These are phyloP conservation scores for Cistogaster globosa DNA, from an alignment of 2,888 invertebrate genomes.

Conservation along the genomic window DNA sequence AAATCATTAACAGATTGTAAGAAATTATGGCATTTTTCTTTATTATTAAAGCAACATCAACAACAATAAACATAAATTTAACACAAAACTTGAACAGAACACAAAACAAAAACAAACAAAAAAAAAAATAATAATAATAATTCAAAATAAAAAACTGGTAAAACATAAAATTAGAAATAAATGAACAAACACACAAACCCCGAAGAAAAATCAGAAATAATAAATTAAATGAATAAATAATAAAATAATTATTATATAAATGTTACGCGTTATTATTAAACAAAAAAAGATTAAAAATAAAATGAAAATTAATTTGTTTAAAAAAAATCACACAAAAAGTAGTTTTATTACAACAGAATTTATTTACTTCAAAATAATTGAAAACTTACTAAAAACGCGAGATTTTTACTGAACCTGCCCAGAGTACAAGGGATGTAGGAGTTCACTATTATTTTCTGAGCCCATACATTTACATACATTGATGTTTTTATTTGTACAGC, in stretches of 20 bases:
- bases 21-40: slow-evolving; percentile 80
- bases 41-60: slow-evolving; percentile 49
- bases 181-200: slow-evolving; percentile 34
- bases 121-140: too few relatives aligned
- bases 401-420: too few relatives aligned
- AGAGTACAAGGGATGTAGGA: too few relatives aligned
- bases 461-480: too few relatives aligned
- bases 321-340: slow-evolving; percentile 75
- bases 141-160: slow-evolving; percentile 63
- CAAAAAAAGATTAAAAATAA: slow-evolving; percentile 82
- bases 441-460: too few relatives aligned
- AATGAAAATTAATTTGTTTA: slow-evolving; percentile 82
- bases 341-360: not conserved
- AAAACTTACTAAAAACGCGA: too few relatives aligned
- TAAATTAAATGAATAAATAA: slow-evolving; percentile 71
- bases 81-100: slow-evolving; percentile 45
- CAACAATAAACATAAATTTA: slow-evolving; percentile 67
- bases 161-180: slow-evolving; percentile 59
- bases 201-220: slow-evolving; percentile 60
- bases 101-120: too few relatives aligned
- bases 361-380: too few relatives aligned
- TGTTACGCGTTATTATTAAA: slow-evolving; percentile 90
- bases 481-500: too few relatives aligned
- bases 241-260: slow-evolving; percentile 83
- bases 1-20: slow-evolving; percentile 72